Percentiles rank a stretch among this genome's conserved stretches.
phyloP scores from a whole-genome alignment of 2,113 vertebrate species.

The Suncus etruscus region DNA sequence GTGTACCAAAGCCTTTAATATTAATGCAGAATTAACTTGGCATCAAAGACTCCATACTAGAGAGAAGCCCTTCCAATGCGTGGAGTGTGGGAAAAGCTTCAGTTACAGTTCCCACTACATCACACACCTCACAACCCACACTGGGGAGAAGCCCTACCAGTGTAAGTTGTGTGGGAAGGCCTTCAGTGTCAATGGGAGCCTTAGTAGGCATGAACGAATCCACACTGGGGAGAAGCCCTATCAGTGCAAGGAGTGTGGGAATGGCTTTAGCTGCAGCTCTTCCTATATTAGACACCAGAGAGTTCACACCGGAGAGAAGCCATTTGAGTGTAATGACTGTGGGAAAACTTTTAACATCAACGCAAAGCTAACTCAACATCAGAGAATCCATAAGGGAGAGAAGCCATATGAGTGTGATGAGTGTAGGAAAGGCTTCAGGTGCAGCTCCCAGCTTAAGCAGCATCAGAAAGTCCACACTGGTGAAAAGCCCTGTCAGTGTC shows the following conservation, averaged over 20 bases:
- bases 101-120: conserved; percentile 80
- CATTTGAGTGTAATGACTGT: conserved; percentile 78
- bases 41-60: conserved; percentile 75
- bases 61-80: conserved; percentile 79
- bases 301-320: conserved; percentile 81
- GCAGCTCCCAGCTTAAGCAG: conserved; percentile 79
- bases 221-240: conserved; percentile 81
- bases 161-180: conserved; percentile 81
- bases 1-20: conserved; percentile 65
- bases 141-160: conserved; percentile 80
- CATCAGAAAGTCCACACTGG: conserved; percentile 79
- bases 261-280: conserved; percentile 77
- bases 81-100: conserved; percentile 79
- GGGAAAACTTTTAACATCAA: conserved; percentile 81
- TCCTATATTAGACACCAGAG: conserved; percentile 79
- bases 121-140: conserved; percentile 78
- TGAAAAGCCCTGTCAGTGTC: conserved; percentile 78
- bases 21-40: conserved; percentile 73
- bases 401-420: conserved; percentile 78
- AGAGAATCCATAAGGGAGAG: conserved; percentile 81
- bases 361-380: conserved; percentile 80
- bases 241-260: conserved; percentile 79
- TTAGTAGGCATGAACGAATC: conserved; percentile 76
- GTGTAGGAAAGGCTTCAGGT: conserved; percentile 79
- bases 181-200: conserved; percentile 77